Base-by-base conservation (phyloP, 1,140 invertebrate species). In the Microvelia longipes region DNA sequence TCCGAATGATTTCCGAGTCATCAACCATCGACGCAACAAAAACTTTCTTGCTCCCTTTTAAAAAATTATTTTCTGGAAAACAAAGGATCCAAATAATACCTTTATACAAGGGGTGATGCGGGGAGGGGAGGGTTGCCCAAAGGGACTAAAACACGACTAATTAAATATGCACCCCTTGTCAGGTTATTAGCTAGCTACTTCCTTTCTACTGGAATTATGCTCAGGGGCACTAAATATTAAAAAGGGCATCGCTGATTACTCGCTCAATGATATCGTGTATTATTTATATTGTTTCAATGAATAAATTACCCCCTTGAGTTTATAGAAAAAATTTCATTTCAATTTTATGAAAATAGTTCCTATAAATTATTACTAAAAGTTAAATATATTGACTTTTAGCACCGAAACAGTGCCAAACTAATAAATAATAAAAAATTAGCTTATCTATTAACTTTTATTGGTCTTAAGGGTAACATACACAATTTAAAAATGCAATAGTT, bases 251-350 rank as follows among this genome's bases (percentile, higher is more conserved):
- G 15, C 62, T 64, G 62, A 64, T 64, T 64, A 64, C 62, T 15
- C 62, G 24, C 62, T 64, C 62, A 64, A 64, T 64, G 62, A 64
- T 64, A 64, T 64, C 5, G 62, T 64, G 5, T 64, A 64, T 64
- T 64, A 64, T 64, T 5, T 64, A 64, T 64, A 64, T 24, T 13
- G 62, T 64, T 64, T 64, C 62, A 64, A 64, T 64, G 62, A 64
- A 64, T 64, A 64, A 64, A 64, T 64, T 64, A 64, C 5, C 35
- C 35, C 5, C 35, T 50, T 50, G 5, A 50, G 35, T 50, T 50
- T 50, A 11, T 50, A 50, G 5, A 50, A 11, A 50, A n/a, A n/a
- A n/a, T n/a, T n/a, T n/a, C n/a, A n/a, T n/a, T n/a, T n/a, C n/a
- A n/a, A n/a, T n/a, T n/a, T n/a, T n/a, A n/a, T n/a, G n/a, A n/a